Evolutionary conservation across 2,797 vertebrate species (phyloP), one percentile per base, ranked within the genome.

Genomic region (Helostoma temminkii): DNA sequence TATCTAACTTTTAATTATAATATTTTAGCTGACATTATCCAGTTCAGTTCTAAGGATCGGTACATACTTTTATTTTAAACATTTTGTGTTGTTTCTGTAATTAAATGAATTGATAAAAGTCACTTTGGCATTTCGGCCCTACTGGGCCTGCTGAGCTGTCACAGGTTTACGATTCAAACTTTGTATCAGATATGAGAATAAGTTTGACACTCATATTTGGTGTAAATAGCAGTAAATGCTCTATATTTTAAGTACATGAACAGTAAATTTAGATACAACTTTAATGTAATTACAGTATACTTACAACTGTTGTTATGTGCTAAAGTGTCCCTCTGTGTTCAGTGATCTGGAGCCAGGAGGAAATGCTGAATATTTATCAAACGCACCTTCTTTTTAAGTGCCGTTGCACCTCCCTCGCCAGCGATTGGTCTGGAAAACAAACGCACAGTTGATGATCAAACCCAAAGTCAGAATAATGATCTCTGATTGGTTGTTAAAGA

Each of bases 351-450:
- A 78, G 86, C 64, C 60, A 2, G 66, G 76, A 56, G 78, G 84
- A 88, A 87, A 81, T 89, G 86, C 26, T 66, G 68, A 85, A 71
- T 69, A 80, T 83, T 81, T 84, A 83, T 83, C 80, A 69, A 68
- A 81, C 67, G 54, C 75, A 57, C 34, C 37, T 39, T 73, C 71
- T 61, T 91, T 86, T 92, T 77, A 81, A 78, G 57, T 21, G 54
- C 5, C 9, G 73, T 78, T 66, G 90, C 90, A 78, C 92, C 92
- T 89, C 93, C 92, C 91, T 88, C 84, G 3, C 60, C 68, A 72
- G 47, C 61, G 89, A 94, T 93, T 93, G 91, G 93, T 78, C 93
- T 91, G 84, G 50, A 86, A 74, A 69, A 45, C 56, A 75, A 71
- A 81, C 42, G 80, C 66, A 87, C n/a, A 75, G 58, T 64, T 49